Evolutionary conservation across 92 coral and sea anemone genomes (phyloP).

Genomic region (Bergia sp.): DNA sequence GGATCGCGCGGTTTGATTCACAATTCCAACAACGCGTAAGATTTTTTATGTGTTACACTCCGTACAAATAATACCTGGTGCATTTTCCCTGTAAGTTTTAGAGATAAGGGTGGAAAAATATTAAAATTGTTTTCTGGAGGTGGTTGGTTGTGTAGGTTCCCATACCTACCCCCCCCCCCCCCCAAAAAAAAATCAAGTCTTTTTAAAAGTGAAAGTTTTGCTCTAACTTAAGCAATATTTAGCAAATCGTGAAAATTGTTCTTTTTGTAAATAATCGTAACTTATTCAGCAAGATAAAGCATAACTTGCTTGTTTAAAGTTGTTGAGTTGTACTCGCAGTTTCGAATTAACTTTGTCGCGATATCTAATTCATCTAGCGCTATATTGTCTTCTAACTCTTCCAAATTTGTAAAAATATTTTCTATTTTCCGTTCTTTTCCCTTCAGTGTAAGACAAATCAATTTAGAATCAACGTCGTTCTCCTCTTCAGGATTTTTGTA

Average conservation of each 20-base stretch:
- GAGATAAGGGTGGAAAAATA: no score
- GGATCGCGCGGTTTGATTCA: no score
- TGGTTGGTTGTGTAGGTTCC: no score
- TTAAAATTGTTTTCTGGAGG: no score
- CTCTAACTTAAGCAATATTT: background rate
- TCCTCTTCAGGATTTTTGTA: background rate
- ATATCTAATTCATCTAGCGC: conserved; percentile 16
- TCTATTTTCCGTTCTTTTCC: background rate
- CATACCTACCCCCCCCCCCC: no score
- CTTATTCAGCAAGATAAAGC: conserved; percentile 21
- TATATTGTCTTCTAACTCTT: conserved; percentile 20
- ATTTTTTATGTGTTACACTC: no score
- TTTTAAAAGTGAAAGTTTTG: no score
- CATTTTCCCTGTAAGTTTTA: no score
- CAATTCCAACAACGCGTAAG: no score
- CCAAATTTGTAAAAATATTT: conserved; percentile 19
- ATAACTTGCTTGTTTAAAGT: conserved; percentile 19
- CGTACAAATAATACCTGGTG: no score
- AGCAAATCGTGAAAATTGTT: background rate
- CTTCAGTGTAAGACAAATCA: conserved; percentile 2
- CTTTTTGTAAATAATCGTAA: background rate
- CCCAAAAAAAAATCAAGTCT: no score
- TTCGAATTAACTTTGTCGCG: conserved; percentile 20
- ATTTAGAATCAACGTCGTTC: background rate
- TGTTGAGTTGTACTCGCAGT: background rate